Conservation (phyloP, 2,888 invertebrate genomes). For the Gortyna flavago region DNA sequence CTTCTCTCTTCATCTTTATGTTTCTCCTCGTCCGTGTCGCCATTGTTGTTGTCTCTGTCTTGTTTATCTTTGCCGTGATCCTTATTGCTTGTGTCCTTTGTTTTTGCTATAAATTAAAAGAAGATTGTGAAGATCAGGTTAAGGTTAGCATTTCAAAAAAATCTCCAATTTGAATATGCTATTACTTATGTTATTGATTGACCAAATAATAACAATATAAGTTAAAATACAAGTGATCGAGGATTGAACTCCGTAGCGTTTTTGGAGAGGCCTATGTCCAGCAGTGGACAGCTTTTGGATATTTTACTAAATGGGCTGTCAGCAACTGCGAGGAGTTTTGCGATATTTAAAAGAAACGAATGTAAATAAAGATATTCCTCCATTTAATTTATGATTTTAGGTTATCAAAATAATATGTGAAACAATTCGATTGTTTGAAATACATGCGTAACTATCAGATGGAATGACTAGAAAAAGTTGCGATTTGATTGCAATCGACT, state of each 20-base stretch:
- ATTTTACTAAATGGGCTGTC: no score
- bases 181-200: neutral
- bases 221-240: no score
- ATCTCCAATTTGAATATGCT: neutral
- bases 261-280: no score
- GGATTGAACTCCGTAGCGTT: no score
- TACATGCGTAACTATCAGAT: conserved; percentile 6
- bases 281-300: no score
- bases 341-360: neutral
- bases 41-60: conserved; percentile 90
- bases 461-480: neutral
- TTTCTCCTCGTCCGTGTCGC: conserved; percentile 92
- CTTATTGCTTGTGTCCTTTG: conserved; percentile 81
- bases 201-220: neutral
- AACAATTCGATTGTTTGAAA: neutral
- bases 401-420: no score
- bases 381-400: no score
- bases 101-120: conserved; percentile 77
- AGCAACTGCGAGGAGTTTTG: neutral
- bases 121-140: neutral
- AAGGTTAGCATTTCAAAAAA: neutral
- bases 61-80: conserved; percentile 85
- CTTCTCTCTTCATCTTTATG: conserved; percentile 93
- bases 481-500: neutral
- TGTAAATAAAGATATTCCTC: no score